Evolutionary conservation across 2,797 vertebrate species (phyloP).

Genomic region (Cetoscarus ocellatus): DNA sequence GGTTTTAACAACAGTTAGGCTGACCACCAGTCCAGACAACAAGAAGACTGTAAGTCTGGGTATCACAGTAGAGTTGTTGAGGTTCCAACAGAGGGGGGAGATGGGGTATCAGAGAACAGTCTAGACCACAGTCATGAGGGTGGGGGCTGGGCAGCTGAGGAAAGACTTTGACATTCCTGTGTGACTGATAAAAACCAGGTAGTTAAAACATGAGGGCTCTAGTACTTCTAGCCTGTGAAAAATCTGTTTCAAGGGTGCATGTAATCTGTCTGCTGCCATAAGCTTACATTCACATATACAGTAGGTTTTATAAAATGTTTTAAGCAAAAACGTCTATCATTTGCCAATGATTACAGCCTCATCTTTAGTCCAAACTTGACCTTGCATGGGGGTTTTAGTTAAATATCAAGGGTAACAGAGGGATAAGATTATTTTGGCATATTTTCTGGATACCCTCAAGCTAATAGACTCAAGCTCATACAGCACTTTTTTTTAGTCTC

Average conservation of each 20-base stretch:
- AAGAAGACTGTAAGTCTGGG: background rate
- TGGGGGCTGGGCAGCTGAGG: constrained; percentile 27
- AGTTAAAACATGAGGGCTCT: background rate
- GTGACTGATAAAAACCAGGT: constrained; percentile 26
- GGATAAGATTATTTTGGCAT: background rate
- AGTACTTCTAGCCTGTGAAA: background rate
- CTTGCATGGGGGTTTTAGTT: background rate
- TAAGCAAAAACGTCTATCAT: no score
- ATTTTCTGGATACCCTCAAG: background rate
- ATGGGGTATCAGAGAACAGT: constrained; percentile 32
- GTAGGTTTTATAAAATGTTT: no score
- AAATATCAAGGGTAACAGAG: background rate
- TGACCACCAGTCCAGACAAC: background rate
- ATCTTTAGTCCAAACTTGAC: background rate
- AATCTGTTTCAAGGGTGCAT: background rate
- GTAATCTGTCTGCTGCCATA: background rate
- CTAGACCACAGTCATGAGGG: background rate
- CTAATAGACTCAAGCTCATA: no score
- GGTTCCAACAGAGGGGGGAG: background rate
- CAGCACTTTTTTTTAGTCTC: no score
- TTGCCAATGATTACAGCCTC: background rate
- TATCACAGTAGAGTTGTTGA: constrained; percentile 7
- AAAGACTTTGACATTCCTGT: constrained; percentile 39
- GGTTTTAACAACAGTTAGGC: background rate
- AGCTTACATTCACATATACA: no score